Evolutionary conservation across 2,113 vertebrate genomes (phyloP), one percentile per base, ranked within the genome.

Genomic region (Gavialis gangeticus): DNA sequence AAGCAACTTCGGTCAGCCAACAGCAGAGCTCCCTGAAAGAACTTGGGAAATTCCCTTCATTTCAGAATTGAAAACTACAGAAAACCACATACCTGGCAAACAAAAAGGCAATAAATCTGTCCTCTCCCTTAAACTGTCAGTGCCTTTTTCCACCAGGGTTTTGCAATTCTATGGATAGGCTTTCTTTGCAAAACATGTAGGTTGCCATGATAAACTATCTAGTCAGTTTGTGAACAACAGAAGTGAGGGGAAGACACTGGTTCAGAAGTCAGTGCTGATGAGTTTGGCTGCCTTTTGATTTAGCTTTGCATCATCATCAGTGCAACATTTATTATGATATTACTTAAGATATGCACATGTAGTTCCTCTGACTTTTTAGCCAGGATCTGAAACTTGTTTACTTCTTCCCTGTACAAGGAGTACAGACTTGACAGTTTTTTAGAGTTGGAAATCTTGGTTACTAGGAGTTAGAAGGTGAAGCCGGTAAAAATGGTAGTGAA

Each of bases 101-200:
- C 59, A 87, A 86, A 94, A 92, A 84, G 59, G 77, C 62, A 84
- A 89, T 84, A 88, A 85, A 94, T 96, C 76, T 28, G 14, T 79
- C 75, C 12, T 67, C 27, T 79, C 46, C 84, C 59, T 92, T 85
- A 18, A 59, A 34, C 4, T 83, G 69, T 62, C 73, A 90, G 34
- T 5, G 18, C 11, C 13, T 83, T 88, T 82, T 80, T 75, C 59
- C 46, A 79, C 54, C 6, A 4, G 46, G 2, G 7, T 59, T 89
- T 83, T 75, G 10, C 46, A 28, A 5, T 75, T 24, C 13, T 88
- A 90, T 56, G n/a, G 12, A 79, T 75, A 34, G 37, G 19, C 22
- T 93, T 89, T 84, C 17, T 83, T 89, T 30, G 22, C 12, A 69
- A 54, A 90, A 55, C 22, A 8, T 4, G 57, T 25, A 89, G 78